Evolutionary conservation across 2,797 vertebrate species (phyloP).

Genomic region (Hydrophis major): DNA sequence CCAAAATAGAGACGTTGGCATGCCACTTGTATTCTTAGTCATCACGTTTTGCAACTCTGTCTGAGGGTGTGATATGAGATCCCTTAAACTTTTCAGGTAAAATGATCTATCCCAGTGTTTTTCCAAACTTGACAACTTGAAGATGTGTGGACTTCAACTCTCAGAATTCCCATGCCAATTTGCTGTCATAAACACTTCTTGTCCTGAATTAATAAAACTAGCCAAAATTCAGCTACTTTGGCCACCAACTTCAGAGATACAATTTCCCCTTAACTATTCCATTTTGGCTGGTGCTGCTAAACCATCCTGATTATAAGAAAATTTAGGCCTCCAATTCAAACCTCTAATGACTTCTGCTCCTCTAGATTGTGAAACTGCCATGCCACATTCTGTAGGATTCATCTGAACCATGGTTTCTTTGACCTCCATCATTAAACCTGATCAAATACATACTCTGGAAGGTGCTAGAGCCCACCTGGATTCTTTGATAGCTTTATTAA

Average conservation of each 20-base stretch:
- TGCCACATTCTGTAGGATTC: not conserved
- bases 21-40: not conserved
- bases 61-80: not conserved
- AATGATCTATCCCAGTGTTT: not conserved
- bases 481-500: not conserved
- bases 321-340: not conserved
- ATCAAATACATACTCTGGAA: not conserved
- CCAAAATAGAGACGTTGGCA: not conserved
- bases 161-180: not conserved
- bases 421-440: not conserved
- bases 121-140: not conserved
- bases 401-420: not conserved
- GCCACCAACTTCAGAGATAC: not conserved
- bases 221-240: not conserved
- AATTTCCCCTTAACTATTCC: not conserved
- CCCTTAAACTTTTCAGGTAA: not conserved
- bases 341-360: not conserved
- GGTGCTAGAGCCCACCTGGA: not conserved
- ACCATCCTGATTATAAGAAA: not conserved
- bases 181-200: not conserved
- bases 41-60: not conserved
- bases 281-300: not conserved
- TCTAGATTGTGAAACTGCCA: not conserved
- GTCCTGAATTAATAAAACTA: not conserved
- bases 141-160: not conserved